These are phyloP conservation scores for Oryzias curvinotus DNA, from an alignment of 2,113 vertebrate genomes.

Conservation along the genomic window DNA sequence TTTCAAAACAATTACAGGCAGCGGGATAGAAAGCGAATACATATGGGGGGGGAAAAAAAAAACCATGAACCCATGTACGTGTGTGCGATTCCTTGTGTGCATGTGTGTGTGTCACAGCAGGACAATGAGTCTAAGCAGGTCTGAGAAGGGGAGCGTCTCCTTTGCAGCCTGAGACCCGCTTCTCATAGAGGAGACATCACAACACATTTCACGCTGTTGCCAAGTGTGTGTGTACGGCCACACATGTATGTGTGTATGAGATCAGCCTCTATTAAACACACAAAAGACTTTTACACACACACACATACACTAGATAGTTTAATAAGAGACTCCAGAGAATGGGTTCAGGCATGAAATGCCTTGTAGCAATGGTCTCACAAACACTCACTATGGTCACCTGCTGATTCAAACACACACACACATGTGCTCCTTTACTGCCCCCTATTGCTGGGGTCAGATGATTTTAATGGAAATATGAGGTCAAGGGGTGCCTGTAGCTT, in stretches of 20 bases:
- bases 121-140: slow-evolving; percentile 63
- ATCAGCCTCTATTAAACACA: neutral
- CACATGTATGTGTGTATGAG: slow-evolving; percentile 5
- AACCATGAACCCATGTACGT: neutral
- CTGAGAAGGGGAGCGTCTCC: slow-evolving; percentile 53
- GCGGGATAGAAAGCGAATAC: slow-evolving; percentile 12
- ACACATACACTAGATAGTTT: slow-evolving; percentile 22
- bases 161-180: slow-evolving; percentile 48
- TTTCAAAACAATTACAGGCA: slow-evolving; percentile 6
- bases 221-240: slow-evolving; percentile 6
- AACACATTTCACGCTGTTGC: slow-evolving; percentile 69
- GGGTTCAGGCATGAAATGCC: slow-evolving; percentile 43
- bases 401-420: slow-evolving; percentile 19
- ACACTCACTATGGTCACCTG: slow-evolving; percentile 61
- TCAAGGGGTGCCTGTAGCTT: slow-evolving; percentile 21
- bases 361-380: slow-evolving; percentile 44
- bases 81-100: slow-evolving; percentile 1
- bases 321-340: slow-evolving; percentile 48
- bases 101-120: slow-evolving; percentile 31
- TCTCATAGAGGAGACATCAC: slow-evolving; percentile 65
- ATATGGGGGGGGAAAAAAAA: slow-evolving; percentile 31
- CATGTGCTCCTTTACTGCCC: slow-evolving; percentile 10
- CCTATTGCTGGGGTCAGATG: slow-evolving; percentile 29
- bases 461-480: slow-evolving; percentile 47
- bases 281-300: neutral